Evolutionary conservation across 2,888 invertebrate species (phyloP), one percentile per base, ranked within the genome.

Genomic region (Uloborus plumipes): DNA sequence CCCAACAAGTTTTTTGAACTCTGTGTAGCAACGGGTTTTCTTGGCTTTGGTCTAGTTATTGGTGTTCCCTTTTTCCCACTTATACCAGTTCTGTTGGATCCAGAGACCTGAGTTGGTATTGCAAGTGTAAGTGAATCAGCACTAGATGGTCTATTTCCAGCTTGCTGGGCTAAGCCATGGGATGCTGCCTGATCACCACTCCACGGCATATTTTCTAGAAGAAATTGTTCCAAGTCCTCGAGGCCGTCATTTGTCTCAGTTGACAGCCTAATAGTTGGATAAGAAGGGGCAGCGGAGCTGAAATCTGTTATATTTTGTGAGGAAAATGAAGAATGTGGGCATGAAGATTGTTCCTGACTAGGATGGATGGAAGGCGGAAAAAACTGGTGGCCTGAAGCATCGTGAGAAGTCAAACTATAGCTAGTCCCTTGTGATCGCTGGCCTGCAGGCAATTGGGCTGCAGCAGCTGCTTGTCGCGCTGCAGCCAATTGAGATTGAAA

Each of bases 1-100:
- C 81, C 81, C 59, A 71, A 61, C 75, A 76, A 82, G 81, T 82
- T 82, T 82, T 82, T 82, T 82, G 81, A 82, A 82, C 75, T 66
- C 18, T 70, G 20, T 26, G 75, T 13, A 51, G 62, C 61, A 47
- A 71, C 59, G 31, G 81, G 75, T 59, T 82, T 82, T 49, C 76
- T 61, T n/a, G 76, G 71, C 39, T 82, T 82, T 0, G 75, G 81
- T 53, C 71, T 76, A 1, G 71, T 61, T 58, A 76, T 75, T 16
- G 81, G 59, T 14, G 66, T 61, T 26, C 72, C 76, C 53, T 53
- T 66, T 76, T 82, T 82, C 9, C 49, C 20, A 2, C 66, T 58
- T 1, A 62, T 14, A 20, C 22, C 67, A 13, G 58, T 51, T 26
- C 71, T 66, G 16, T 80, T 80, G 26, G 73, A 73, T 2, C 58